Conservation (phyloP, 2,113 vertebrate species). For the Myiagra hebetior region DNA sequence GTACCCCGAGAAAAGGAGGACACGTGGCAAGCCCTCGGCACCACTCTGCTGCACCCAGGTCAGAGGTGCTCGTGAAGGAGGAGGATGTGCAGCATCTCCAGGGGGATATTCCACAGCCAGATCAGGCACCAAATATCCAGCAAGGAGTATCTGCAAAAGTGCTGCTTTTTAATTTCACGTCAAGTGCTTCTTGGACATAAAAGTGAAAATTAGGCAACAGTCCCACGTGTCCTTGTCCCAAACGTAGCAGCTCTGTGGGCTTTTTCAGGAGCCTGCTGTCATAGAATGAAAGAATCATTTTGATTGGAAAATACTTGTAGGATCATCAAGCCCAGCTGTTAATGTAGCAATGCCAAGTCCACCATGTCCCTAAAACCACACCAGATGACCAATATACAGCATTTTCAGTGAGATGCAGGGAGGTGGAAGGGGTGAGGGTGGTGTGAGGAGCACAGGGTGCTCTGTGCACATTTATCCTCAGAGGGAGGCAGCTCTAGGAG, state of each 20-base stretch:
- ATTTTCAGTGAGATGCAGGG: not conserved
- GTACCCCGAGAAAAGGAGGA: not conserved
- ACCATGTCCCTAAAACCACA: rapidly evolving
- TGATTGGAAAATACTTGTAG: not conserved
- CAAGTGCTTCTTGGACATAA: not conserved
- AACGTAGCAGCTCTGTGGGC: rapidly evolving
- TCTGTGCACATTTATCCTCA: not conserved
- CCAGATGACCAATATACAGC: not conserved
- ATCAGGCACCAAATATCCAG: not conserved
- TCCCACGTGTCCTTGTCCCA: not conserved
- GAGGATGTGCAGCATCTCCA: not conserved
- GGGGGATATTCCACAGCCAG: not conserved
- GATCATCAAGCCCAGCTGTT: not conserved
- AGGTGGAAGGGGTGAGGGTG: not conserved
- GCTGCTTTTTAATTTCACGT: not conserved
- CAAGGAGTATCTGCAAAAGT: not conserved
- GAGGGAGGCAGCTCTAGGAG: not conserved
- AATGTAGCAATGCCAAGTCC: not conserved
- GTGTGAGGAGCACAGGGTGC: not conserved
- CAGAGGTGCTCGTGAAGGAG: rapidly evolving
- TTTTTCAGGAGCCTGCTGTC: not conserved
- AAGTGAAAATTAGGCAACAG: not conserved
- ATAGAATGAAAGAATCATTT: not conserved
- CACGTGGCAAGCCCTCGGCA: not conserved
- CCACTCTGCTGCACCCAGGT: not conserved